Conservation (phyloP, 1,140 invertebrate species). For the Diorhabda elongata region DNA sequence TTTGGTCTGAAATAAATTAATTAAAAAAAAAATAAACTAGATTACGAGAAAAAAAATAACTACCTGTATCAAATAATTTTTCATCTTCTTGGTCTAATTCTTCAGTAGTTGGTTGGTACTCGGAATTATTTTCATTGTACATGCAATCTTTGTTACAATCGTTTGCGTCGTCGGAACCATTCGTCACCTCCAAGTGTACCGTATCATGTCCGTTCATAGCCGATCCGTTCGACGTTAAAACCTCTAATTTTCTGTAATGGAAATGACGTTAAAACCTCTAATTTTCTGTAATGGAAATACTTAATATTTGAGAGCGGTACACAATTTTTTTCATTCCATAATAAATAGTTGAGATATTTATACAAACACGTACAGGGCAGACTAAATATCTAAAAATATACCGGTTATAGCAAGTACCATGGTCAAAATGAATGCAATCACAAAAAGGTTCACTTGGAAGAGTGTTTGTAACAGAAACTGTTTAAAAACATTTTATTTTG, state of each 20-base stretch:
- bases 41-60: background rate
- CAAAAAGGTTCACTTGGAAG: too few species aligned
- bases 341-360: too few species aligned
- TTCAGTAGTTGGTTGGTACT: conserved; percentile 26
- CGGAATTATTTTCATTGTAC: conserved; percentile 26
- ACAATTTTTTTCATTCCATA: too few species aligned
- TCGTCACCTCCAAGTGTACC: conserved; percentile 19
- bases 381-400: too few species aligned
- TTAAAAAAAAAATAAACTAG: background rate
- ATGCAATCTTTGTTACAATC: conserved; percentile 39
- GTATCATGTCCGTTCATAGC: conserved; percentile 15
- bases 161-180: conserved; percentile 28
- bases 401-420: too few species aligned
- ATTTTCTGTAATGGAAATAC: too few species aligned
- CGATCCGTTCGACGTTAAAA: conserved; percentile 3
- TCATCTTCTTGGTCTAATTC: conserved; percentile 11
- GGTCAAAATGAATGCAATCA: too few species aligned
- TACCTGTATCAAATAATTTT: background rate
- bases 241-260: background rate
- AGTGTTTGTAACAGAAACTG: too few species aligned
- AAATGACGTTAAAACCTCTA: background rate
- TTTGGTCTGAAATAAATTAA: conserved; percentile 6
- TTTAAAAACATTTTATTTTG: too few species aligned
- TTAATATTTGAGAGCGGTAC: too few species aligned
- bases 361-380: too few species aligned